Base-by-base conservation (phyloP, 2,113 vertebrate genomes). In the Poeciliopsis prolifica region DNA sequence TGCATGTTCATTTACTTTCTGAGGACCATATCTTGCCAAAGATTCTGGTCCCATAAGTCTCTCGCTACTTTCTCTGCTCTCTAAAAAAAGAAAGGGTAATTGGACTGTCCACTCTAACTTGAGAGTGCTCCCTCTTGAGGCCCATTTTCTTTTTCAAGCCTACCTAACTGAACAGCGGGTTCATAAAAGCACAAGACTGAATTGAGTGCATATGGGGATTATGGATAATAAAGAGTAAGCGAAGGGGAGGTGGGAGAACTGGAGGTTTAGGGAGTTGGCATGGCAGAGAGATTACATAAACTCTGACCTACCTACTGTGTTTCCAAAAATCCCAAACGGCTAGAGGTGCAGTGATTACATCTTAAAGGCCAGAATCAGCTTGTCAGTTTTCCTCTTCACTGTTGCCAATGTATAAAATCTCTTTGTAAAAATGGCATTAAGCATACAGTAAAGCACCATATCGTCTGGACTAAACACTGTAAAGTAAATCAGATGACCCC, bases 1-100 rank as follows among this genome's bases (percentile, higher is more conserved):
- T 81, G 51, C 70, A 63, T 62, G 40, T 89, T 80, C 72, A 48
- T 66, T 61, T 80, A 65, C 74, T 81, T 82, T 76, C 30, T 64
- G 66, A 60, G 70, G 73, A 81, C 75, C 48, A 61, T 73, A 61
- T 84, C 61, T 75, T 86, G 61, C 24, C 33, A 67, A 48, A 73
- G 78, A 81, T 80, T 79, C 85, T 74, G 63, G 71, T 78, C 65
- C 68, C 78, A 71, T 70, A 82, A 82, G 65, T 84, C 85, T 85
- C 72, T 77, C 0, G 66, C 82, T 78, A 40, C 78, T 66, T 65
- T 65, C 65, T 68, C 61, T 71, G 13, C 24, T 73, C 79, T 74
- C 81, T 76, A 78, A 82, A 86, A 85, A 87, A 89, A 70, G 79
- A 81, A 61, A 82, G 78, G 80, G 86, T 88, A 88, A 90, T 90